phyloP scores from a whole-genome alignment of 92 coral and sea anemone genomes.

The Parazoanthus atlanticus region DNA sequence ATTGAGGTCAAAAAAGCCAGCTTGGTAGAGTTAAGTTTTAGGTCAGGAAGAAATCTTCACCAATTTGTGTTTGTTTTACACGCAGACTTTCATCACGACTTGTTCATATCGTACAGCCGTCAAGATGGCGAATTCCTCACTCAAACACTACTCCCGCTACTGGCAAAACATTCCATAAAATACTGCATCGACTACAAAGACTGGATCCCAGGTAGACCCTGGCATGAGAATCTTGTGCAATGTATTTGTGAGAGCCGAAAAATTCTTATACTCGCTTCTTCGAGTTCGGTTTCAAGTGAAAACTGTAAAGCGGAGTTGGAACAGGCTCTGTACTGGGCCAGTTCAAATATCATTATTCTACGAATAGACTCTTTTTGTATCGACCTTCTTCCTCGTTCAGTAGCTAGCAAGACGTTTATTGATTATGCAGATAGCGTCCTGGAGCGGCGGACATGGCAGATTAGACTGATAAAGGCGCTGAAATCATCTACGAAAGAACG shows the following conservation, averaged over 20 bases:
- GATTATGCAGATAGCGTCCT: slow-evolving; percentile 31
- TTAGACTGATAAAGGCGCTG: slow-evolving; percentile 16
- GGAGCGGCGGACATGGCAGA: slow-evolving; percentile 11
- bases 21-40: no score
- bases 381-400: slow-evolving; percentile 30
- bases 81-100: slow-evolving; percentile 30
- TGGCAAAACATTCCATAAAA: slow-evolving; percentile 15
- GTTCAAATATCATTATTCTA: slow-evolving; percentile 19
- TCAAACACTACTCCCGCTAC: slow-evolving; percentile 11
- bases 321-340: slow-evolving; percentile 34
- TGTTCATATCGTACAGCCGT: slow-evolving; percentile 41
- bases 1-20: no score
- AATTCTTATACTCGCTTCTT: slow-evolving; percentile 24
- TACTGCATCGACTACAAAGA: slow-evolving; percentile 37
- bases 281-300: slow-evolving; percentile 23
- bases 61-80: not conserved
- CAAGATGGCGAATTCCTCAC: slow-evolving; percentile 36
- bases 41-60: not conserved
- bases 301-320: slow-evolving; percentile 32
- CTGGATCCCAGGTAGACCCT: slow-evolving; percentile 35
- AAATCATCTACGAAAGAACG: not conserved
- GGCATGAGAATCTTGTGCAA: slow-evolving; percentile 39
- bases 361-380: slow-evolving; percentile 24
- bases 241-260: slow-evolving; percentile 24
- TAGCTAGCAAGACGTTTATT: slow-evolving; percentile 32